Evolutionary conservation across 2,888 invertebrate species (phyloP).

Genomic region (Machimus atricapillus): DNA sequence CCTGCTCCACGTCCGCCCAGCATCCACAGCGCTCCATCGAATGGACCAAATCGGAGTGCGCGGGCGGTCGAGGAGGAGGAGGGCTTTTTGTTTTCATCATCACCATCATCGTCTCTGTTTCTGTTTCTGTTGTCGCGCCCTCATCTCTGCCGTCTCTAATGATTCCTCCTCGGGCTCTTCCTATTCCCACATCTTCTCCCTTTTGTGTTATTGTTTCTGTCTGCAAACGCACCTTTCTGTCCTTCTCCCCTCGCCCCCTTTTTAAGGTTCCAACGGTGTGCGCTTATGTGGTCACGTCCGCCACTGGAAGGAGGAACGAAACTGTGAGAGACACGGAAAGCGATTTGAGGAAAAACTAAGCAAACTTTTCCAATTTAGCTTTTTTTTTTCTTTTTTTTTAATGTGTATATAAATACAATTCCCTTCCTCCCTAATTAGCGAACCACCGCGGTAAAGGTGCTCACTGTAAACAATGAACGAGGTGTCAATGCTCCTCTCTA

Average conservation of each 20-base stretch:
- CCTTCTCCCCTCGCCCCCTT: not conserved
- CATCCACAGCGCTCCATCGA: not conserved
- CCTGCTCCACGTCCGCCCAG: not conserved
- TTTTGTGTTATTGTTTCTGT: not conserved
- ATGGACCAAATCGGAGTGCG: not conserved
- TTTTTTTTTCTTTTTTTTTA: not conserved
- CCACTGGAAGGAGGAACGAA: constrained; percentile 3
- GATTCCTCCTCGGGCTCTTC: not conserved
- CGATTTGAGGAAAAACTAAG: not conserved
- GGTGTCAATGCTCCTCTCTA: constrained; percentile 24
- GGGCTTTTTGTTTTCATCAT: not conserved
- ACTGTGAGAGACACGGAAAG: not conserved
- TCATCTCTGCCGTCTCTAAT: not conserved
- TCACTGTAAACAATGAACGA: not conserved
- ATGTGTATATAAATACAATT: not conserved
- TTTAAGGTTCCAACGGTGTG: not conserved
- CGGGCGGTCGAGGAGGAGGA: not conserved
- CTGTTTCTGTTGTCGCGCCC: not conserved
- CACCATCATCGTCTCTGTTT: not conserved
- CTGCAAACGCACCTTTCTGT: not conserved
- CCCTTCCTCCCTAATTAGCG: constrained; percentile 4
- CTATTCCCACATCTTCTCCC: not conserved
- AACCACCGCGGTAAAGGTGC: not conserved
- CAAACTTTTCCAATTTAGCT: not conserved
- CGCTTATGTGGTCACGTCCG: constrained; percentile 38